These are phyloP conservation scores for Bacillus rossius DNA, from an alignment of 1,140 invertebrate genomes.

Conservation along the genomic window DNA sequence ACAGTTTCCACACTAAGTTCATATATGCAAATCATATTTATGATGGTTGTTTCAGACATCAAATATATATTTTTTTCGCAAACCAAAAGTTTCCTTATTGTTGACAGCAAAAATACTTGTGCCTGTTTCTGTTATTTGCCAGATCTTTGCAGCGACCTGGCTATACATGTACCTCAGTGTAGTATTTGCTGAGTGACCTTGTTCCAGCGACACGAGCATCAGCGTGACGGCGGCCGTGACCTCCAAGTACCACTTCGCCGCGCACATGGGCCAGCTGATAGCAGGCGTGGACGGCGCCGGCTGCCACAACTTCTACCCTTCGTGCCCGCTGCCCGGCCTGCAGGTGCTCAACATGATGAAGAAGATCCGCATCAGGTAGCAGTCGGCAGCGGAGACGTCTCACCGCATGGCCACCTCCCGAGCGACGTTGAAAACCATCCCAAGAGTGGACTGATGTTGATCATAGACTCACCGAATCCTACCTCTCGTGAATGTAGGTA, in stretches of 20 bases:
- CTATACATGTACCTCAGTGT: no score
- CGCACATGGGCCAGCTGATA: slow-evolving; percentile 75
- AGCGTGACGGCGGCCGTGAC: slow-evolving; percentile 54
- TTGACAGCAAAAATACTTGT: neutral
- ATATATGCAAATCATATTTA: no score
- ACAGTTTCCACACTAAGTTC: no score
- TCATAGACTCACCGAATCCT: no score
- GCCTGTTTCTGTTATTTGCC: slow-evolving; percentile 13
- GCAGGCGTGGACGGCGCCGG: slow-evolving; percentile 61
- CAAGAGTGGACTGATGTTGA: no score
- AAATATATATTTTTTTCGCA: neutral
- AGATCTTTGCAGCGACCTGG: no score
- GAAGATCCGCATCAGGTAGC: slow-evolving; percentile 46
- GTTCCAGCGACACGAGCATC: slow-evolving; percentile 53
- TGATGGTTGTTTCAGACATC: no score
- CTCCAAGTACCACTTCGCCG: slow-evolving; percentile 73
- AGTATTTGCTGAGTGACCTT: no score
- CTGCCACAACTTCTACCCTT: slow-evolving; percentile 65
- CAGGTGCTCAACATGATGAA: slow-evolving; percentile 64
- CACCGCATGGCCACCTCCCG: no score
- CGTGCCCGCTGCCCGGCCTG: slow-evolving; percentile 57
- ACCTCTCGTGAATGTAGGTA: no score
- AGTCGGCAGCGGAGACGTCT: no score
- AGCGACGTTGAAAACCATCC: no score
- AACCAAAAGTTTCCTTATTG: neutral